Conservation (phyloP, 2,797 vertebrate genomes). For the Spatula versicolor region DNA sequence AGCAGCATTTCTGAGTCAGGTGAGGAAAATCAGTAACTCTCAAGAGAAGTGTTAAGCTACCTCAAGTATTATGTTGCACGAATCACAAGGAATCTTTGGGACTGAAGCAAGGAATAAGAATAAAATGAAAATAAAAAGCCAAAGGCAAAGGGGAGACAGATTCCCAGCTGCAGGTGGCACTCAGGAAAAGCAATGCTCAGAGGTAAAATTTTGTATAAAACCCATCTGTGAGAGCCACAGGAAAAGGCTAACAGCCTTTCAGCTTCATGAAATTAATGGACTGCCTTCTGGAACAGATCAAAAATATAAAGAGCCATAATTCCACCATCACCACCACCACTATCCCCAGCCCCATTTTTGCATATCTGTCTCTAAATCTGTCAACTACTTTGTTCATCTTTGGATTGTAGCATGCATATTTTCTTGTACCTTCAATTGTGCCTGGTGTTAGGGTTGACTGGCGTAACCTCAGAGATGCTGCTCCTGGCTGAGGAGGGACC, state of each 20-base stretch:
- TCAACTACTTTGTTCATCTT: background rate
- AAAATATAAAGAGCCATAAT: background rate
- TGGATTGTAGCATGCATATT: background rate
- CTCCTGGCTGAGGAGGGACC: background rate
- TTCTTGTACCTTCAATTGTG: background rate
- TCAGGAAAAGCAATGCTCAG: background rate
- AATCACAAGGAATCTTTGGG: background rate
- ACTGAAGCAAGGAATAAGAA: background rate
- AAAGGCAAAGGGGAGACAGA: background rate
- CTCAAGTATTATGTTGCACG: background rate
- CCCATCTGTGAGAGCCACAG: background rate
- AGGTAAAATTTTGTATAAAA: background rate
- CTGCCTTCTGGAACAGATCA: background rate
- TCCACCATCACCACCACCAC: too few relatives aligned
- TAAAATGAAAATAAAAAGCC: background rate
- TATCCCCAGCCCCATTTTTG: background rate
- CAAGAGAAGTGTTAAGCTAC: background rate
- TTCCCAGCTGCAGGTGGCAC: background rate
- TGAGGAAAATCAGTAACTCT: background rate
- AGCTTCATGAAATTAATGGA: background rate
- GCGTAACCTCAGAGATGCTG: background rate
- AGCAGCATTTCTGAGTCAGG: background rate
- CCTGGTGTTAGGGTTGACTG: background rate
- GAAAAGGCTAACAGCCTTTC: background rate
- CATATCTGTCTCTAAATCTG: background rate